phyloP scores from a whole-genome alignment of 1,140 invertebrate genomes.

The Nebria ingens region DNA sequence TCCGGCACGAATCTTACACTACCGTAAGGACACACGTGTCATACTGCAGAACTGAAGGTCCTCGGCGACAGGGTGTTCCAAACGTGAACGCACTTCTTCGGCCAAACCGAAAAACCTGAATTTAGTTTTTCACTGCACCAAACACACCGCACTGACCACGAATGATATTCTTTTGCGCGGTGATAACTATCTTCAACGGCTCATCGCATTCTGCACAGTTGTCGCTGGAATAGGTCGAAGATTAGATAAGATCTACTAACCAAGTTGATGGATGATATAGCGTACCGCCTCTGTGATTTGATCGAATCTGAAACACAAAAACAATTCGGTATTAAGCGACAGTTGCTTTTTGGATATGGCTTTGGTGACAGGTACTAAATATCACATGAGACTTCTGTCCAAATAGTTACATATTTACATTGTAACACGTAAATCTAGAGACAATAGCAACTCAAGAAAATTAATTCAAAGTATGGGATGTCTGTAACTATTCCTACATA shows the following conservation, averaged over 20 bases:
- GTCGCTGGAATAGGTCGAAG: background rate
- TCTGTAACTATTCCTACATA: too few relatives aligned
- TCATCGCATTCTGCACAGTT: background rate
- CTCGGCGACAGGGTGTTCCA: background rate
- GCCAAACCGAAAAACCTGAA: background rate
- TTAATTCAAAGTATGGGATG: too few relatives aligned
- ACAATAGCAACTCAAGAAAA: too few relatives aligned
- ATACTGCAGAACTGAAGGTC: background rate
- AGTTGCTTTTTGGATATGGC: background rate
- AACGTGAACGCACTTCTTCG: background rate
- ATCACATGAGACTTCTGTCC: background rate
- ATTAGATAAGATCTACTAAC: constrained; percentile 2
- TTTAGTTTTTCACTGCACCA: too few relatives aligned
- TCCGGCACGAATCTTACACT: background rate
- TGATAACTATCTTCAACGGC: background rate
- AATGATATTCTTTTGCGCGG: too few relatives aligned
- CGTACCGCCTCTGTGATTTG: too few relatives aligned
- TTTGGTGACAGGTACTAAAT: constrained; percentile 2
- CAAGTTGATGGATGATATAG: constrained; percentile 9
- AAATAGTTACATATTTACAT: background rate
- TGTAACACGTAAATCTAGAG: too few relatives aligned
- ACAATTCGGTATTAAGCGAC: background rate
- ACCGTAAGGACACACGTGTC: background rate
- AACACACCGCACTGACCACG: background rate
- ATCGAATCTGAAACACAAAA: background rate